Evolutionary conservation across 2,113 vertebrate genomes (phyloP).

Genomic region (Entelurus aequoreus): DNA sequence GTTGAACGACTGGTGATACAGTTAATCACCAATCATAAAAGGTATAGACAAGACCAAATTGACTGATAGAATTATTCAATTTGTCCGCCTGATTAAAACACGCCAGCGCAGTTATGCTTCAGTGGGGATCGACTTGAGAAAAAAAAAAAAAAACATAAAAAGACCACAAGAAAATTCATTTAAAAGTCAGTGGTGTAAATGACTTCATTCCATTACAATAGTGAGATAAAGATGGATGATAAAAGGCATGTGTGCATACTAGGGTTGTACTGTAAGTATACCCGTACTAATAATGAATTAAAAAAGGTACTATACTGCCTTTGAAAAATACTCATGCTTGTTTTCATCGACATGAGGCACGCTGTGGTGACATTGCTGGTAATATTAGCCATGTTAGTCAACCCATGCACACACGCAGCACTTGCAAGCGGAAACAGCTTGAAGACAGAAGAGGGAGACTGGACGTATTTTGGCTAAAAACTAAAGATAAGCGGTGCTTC

Average conservation of each 20-base stretch:
- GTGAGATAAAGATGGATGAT: constrained; percentile 45
- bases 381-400: too few relatives aligned
- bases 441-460: too few relatives aligned
- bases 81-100: constrained; percentile 64
- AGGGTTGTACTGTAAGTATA: too few relatives aligned
- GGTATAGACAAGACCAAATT: constrained; percentile 63
- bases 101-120: constrained; percentile 55
- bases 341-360: too few relatives aligned
- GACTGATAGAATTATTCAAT: constrained; percentile 68
- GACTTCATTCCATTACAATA: constrained; percentile 60
- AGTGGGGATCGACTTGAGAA: constrained; percentile 47
- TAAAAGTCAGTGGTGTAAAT: constrained; percentile 60
- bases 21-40: constrained; percentile 67
- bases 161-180: constrained; percentile 58
- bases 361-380: too few relatives aligned
- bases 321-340: too few relatives aligned
- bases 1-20: constrained; percentile 60
- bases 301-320: too few relatives aligned
- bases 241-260: constrained; percentile 14
- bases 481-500: too few relatives aligned
- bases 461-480: too few relatives aligned
- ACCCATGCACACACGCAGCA: too few relatives aligned
- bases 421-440: too few relatives aligned
- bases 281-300: too few relatives aligned
- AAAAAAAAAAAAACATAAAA: constrained; percentile 27